A percentile compares a stretch with the other conserved stretches of the same genome.
Conservation (phyloP, 2,888 invertebrate species). For the Erebia aethiops region DNA sequence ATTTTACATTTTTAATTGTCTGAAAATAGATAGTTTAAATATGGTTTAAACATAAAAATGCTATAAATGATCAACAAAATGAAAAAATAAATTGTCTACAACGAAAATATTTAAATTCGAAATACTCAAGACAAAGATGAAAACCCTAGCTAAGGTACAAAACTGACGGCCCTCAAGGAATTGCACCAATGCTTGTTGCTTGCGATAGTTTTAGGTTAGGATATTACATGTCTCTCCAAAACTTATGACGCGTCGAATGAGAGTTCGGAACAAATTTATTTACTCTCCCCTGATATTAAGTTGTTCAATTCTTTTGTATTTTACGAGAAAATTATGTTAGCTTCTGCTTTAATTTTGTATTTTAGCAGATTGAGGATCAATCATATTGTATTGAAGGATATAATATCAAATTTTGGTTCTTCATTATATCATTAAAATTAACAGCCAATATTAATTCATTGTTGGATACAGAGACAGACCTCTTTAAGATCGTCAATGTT, state of each 20-base stretch:
- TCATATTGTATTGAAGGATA: too few relatives aligned
- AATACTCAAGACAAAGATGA: neutral
- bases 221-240: conserved; percentile 40
- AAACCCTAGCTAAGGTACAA: conserved; percentile 55
- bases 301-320: conserved; percentile 18
- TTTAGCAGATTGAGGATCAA: neutral
- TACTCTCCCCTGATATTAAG: conserved; percentile 30
- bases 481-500: too few relatives aligned
- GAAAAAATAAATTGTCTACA: too few relatives aligned
- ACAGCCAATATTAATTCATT: too few relatives aligned
- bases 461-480: too few relatives aligned
- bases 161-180: conserved; percentile 71
- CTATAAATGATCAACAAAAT: neutral
- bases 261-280: conserved; percentile 36
- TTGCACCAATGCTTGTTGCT: conserved; percentile 62
- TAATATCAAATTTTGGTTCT: too few relatives aligned
- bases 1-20: too few relatives aligned
- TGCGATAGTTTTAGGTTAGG: conserved; percentile 41
- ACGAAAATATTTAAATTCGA: too few relatives aligned
- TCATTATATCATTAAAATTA: too few relatives aligned
- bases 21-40: too few relatives aligned
- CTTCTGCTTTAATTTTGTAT: neutral
- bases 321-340: neutral
- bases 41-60: too few relatives aligned
- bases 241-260: conserved; percentile 38